Evolutionary conservation across 2,797 vertebrate genomes (phyloP), one percentile per base, ranked within the genome.

Genomic region (Danio kyathit): DNA sequence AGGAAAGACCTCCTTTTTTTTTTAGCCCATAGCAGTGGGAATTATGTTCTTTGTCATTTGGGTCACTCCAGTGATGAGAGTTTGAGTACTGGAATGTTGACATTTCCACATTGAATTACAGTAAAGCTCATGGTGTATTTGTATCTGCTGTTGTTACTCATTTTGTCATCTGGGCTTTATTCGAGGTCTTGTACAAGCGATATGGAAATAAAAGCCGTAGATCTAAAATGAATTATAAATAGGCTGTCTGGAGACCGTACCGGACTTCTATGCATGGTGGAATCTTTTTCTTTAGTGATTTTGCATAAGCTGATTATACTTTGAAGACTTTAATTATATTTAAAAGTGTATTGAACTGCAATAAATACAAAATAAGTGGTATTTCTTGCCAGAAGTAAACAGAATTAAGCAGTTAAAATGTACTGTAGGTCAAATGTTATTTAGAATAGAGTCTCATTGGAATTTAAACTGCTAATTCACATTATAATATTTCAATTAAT

Each of bases 151-250:
- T 17, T 61, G 19, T 49, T 40, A 51, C 16, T 19, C n/a, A 59
- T 78, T 69, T 69, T 49, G 11, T 78, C 43, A 60, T 78, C 65
- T 65, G 29, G 76, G 43, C 11, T n/a, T 14, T 59, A 69, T 78
- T 41, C 41, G 43, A 40, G 43, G 44, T 16, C n/a, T 41, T 69
- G 1, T 67, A 19, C 6, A 57, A 38, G 41, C 5, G 14, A 57
- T 38, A n/a, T 7, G 41, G 14, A 77, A 5, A 77, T 57, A 12
- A 19, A 76, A 76, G 44, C 13, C 13, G 0, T 13, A 71, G 17
- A 56, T 59, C 38, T 72, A 19, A 43, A 7, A 56, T 29, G 59
- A 75, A 3, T n/a, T 74, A 2, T 7, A 14, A 64, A 16, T 65
- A 76, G n/a, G 48, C n/a, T 19, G 7, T 52, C 17, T 65, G 38